Evolutionary conservation across 2,888 invertebrate species (phyloP), one percentile per base, ranked within the genome.

Genomic region (Prosapia bicincta): DNA sequence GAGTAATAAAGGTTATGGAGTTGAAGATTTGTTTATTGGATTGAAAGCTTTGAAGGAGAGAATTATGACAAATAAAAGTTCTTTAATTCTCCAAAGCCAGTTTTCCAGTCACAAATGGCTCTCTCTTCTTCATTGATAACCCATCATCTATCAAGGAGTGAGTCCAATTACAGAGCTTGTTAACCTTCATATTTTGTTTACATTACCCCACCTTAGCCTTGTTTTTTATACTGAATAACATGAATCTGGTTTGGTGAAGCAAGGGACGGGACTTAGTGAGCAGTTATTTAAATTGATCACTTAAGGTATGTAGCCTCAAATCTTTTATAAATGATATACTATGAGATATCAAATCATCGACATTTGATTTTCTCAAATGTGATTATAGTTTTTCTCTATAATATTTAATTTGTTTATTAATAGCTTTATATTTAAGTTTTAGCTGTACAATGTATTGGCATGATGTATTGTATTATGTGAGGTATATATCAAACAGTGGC

Each of bases 261-360:
- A 54, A 54, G 54, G 54, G 54, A 54, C 54, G 54, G 54, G 13
- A 54, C 54, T 20, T 54, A 54, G 54, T 54, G 54, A 54, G 54
- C 10, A 54, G 54, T 54, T 54, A 54, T 20, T 54, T 20, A 20
- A n/a, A 54, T 54, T 20, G 54, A 54, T 54, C 54, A 9, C 54
- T 54, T 54, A 54, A 54, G 54, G 54, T 54, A 54, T 54, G 54
- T 54, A 54, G 54, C 54, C 54, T 54, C 54, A 54, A 54, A n/a
- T 54, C 54, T 20, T 54, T 54, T 54, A 20, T 54, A 54, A 54
- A 54, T 54, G 54, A 54, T 54, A 54, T 20, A 10, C 5, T 54
- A 54, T 10, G 20, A 3, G 54, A 20, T 54, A 20, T 54, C 54
- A 20, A 54, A 54, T 54, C 54, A 20, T 2, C 20, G 20, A 20